These are phyloP conservation scores for Scaptodrosophila lebanonensis DNA, from an alignment of 1,140 invertebrate species.

Conservation along the genomic window DNA sequence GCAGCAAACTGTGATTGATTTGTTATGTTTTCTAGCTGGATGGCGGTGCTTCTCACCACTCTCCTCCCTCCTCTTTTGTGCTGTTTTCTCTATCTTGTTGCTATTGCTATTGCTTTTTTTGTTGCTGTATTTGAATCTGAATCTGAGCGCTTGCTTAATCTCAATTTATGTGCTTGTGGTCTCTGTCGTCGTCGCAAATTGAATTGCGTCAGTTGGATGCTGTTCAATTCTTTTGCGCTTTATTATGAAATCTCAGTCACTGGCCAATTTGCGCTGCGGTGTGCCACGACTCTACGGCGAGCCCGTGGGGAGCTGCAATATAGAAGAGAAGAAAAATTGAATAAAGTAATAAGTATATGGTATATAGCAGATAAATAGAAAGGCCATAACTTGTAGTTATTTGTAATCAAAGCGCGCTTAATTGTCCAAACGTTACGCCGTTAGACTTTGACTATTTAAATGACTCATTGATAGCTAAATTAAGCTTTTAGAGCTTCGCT, in stretches of 20 bases:
- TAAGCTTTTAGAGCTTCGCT: constrained; percentile 21
- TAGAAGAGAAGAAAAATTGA: constrained; percentile 13
- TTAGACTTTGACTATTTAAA: constrained; percentile 37
- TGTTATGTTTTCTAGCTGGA: constrained; percentile 40
- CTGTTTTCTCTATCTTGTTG: background rate
- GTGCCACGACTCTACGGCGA: too few relatives aligned
- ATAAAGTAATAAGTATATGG: constrained; percentile 16
- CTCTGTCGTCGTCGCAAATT: constrained; percentile 43
- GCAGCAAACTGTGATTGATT: constrained; percentile 57
- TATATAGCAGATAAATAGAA: constrained; percentile 37
- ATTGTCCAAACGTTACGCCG: constrained; percentile 6
- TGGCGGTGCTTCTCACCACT: background rate
- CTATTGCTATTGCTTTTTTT: background rate
- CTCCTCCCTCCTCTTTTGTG: background rate
- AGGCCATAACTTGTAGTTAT: constrained; percentile 34
- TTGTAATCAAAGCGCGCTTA: constrained; percentile 52
- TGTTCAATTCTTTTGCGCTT: constrained; percentile 45
- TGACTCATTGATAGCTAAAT: constrained; percentile 36
- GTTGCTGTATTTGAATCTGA: background rate
- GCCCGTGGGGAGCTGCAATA: constrained; percentile 27
- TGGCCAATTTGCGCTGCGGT: constrained; percentile 53
- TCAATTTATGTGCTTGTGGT: constrained; percentile 69
- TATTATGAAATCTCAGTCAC: constrained; percentile 69
- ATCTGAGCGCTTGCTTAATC: constrained; percentile 56
- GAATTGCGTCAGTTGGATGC: constrained; percentile 64